phyloP scores from a whole-genome alignment of 2,888 invertebrate species.

The Mythimna vitellina region DNA sequence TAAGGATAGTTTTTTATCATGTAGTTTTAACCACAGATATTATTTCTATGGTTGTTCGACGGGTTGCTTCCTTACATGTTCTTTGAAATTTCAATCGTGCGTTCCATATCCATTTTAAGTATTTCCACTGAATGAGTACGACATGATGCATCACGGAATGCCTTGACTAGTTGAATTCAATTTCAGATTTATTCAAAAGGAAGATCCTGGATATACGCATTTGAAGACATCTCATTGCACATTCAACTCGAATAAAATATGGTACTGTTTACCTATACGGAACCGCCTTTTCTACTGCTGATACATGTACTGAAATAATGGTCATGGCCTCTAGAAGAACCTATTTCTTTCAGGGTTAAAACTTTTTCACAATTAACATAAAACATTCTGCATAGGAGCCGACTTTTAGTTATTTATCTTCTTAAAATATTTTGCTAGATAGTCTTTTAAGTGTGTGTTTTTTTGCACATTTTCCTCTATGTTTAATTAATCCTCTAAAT shows the following conservation, averaged over 20 bases:
- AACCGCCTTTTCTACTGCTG: background rate
- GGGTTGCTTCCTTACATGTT: background rate
- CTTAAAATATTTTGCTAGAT: background rate
- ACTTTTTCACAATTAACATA: too few species aligned
- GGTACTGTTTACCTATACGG: constrained; percentile 29
- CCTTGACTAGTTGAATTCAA: constrained; percentile 21
- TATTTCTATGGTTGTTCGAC: constrained; percentile 18
- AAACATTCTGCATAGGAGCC: background rate
- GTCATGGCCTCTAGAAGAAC: background rate
- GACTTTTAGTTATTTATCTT: background rate
- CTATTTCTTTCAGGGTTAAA: background rate
- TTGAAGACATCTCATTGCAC: constrained; percentile 53
- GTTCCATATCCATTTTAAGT: background rate
- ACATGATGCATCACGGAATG: constrained; percentile 19
- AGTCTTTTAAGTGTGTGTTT: background rate
- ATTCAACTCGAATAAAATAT: constrained; percentile 59
- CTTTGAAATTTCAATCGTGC: background rate
- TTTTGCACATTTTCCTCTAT: background rate
- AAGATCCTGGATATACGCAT: constrained; percentile 33
- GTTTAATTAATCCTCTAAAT: background rate
- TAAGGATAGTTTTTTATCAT: constrained; percentile 50
- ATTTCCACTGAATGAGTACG: constrained; percentile 21
- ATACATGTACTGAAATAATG: constrained; percentile 2
- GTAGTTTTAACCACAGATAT: constrained; percentile 35
- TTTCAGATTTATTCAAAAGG: constrained; percentile 47